Evolutionary conservation across 1,140 invertebrate species (phyloP).

Genomic region (Heliconius melpomene): DNA sequence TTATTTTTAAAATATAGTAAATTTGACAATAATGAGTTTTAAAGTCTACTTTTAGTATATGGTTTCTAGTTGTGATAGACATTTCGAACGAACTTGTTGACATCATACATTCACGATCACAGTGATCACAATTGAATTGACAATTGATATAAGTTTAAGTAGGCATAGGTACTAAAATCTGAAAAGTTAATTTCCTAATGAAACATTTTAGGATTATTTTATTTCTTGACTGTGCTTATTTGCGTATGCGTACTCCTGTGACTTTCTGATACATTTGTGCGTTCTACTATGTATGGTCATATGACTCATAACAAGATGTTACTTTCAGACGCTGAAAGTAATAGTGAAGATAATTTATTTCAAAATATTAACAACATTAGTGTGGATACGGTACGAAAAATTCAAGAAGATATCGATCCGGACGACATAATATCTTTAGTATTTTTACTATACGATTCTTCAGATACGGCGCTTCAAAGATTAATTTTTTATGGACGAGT

Average conservation of each 20-base stretch:
- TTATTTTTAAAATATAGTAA: too few relatives aligned
- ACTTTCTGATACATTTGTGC: neutral
- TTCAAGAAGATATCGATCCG: slow-evolving; percentile 67
- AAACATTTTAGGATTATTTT: too few relatives aligned
- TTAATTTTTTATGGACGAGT: slow-evolving; percentile 63
- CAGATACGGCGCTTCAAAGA: slow-evolving; percentile 68
- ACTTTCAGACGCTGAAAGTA: slow-evolving; percentile 44
- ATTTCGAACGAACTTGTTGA: neutral
- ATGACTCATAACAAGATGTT: slow-evolving; percentile 45
- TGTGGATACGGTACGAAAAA: slow-evolving; percentile 54
- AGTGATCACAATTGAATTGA: neutral
- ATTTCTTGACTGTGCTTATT: neutral
- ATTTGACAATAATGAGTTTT: too few relatives aligned
- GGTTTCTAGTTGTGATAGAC: neutral
- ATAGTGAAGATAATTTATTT: slow-evolving; percentile 42
- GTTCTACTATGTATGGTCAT: neutral
- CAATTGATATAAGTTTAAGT: neutral
- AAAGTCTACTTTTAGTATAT: neutral
- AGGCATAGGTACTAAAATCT: too few relatives aligned
- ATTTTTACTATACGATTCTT: slow-evolving; percentile 68
- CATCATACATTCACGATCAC: too few relatives aligned
- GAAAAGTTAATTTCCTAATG: too few relatives aligned
- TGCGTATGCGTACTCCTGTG: neutral
- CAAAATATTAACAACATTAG: slow-evolving; percentile 51
- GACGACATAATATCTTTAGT: slow-evolving; percentile 70